Evolutionary conservation across 2,888 invertebrate species (phyloP).

Genomic region (Pteria penguin): DNA sequence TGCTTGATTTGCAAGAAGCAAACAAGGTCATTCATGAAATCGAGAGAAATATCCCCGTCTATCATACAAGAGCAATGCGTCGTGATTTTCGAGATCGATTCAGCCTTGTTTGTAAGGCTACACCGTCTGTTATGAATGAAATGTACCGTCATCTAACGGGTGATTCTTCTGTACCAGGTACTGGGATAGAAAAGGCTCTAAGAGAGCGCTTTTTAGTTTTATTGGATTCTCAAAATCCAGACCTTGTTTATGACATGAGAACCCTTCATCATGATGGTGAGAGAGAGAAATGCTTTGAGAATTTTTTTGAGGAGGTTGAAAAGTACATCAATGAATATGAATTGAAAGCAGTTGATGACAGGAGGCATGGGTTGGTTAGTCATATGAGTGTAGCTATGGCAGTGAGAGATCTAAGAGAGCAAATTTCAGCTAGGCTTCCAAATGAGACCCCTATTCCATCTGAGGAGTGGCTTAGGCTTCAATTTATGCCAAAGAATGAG

Average conservation of each 20-base stretch:
- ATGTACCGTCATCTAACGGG: neutral
- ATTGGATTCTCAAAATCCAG: conserved; percentile 8
- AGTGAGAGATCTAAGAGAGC: neutral
- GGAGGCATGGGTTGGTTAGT: neutral
- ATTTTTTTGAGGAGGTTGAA: conserved; percentile 1
- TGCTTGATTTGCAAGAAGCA: no score
- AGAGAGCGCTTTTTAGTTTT: neutral
- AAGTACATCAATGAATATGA: neutral
- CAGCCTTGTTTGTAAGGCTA: neutral
- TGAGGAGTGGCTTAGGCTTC: neutral
- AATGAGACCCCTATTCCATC: conserved; percentile 5
- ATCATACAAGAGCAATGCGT: conserved; percentile 1
- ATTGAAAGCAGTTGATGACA: conserved; percentile 18
- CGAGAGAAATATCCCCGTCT: neutral
- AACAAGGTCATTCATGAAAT: no score
- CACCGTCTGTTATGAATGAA: neutral
- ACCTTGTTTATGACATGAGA: conserved; percentile 5
- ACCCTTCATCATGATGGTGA: conserved; percentile 3
- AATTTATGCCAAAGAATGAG: neutral
- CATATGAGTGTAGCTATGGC: conserved; percentile 11
- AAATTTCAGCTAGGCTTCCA: neutral
- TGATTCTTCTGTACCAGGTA: neutral
- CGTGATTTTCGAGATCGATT: neutral
- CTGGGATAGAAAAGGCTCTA: neutral
- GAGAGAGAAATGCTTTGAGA: neutral